Conservation (phyloP, 2,888 invertebrate species). For the Cosmia trapezina region DNA sequence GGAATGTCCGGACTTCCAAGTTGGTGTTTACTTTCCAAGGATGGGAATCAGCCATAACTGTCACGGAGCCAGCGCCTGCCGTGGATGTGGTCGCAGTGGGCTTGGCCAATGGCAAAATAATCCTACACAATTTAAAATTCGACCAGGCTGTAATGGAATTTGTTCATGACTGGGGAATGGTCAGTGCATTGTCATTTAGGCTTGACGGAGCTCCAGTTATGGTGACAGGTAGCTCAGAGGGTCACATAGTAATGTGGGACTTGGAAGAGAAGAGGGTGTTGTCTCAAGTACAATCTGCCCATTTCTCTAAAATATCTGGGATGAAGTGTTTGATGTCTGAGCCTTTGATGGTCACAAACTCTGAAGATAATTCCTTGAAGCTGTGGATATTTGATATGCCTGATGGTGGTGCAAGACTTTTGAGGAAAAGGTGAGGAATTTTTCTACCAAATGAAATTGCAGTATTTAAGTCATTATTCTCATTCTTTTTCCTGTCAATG, state of each 20-base stretch:
- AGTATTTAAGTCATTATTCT: background rate
- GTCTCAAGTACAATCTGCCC: slow-evolving; percentile 95
- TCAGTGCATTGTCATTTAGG: slow-evolving; percentile 96
- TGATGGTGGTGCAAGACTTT: slow-evolving; percentile 96
- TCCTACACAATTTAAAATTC: slow-evolving; percentile 96
- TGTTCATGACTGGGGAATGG: slow-evolving; percentile 97
- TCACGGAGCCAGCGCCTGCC: slow-evolving; percentile 97
- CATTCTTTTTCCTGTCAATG: background rate
- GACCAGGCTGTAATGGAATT: slow-evolving; percentile 96
- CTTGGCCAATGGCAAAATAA: slow-evolving; percentile 94
- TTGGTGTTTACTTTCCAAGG: slow-evolving; percentile 94
- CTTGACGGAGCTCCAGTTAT: slow-evolving; percentile 96
- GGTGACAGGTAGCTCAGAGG: slow-evolving; percentile 95
- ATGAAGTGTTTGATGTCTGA: slow-evolving; percentile 96
- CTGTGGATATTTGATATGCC: slow-evolving; percentile 97
- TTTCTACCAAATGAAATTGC: background rate
- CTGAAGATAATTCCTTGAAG: slow-evolving; percentile 98
- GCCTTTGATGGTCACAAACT: slow-evolving; percentile 97
- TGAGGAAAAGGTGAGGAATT: slow-evolving; percentile 91
- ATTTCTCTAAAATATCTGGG: slow-evolving; percentile 94
- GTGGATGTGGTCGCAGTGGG: slow-evolving; percentile 97
- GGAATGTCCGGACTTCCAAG: slow-evolving; percentile 96
- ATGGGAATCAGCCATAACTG: slow-evolving; percentile 93
- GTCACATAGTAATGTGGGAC: slow-evolving; percentile 98
- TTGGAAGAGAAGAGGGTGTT: slow-evolving; percentile 94